Evolutionary conservation across 2,888 invertebrate species (phyloP), one percentile per base, ranked within the genome.

Genomic region (Cheilosia impressa): DNA sequence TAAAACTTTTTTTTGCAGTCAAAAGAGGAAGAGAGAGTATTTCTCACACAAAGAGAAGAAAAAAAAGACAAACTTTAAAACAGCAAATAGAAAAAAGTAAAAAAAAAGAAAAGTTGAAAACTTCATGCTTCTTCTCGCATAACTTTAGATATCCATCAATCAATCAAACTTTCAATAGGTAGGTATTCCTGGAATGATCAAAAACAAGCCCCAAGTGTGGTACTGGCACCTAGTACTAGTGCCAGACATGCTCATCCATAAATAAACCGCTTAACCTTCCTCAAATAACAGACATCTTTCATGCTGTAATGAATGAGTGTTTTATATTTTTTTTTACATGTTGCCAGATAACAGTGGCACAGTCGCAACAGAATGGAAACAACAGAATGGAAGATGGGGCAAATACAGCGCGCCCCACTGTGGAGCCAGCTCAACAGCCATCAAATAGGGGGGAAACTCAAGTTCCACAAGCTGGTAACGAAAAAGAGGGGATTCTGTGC

Each of bases 141-240:
- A 85, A 81, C 72, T 85, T 85, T 22, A 72, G 76, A 85, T 66
- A 73, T 43, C 66, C 73, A 73, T 80, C 85, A 81, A 85, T 85
- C 85, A 85, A 85, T 81, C 81, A 81, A 76, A 81, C 68, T 71
- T 68, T 63, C 60, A 24, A 50, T 34, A 52, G 57, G 27, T 76
- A 66, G 57, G 27, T 76, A 66, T 71, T 60, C 43, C 9, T 19
- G n/a, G 65, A 58, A 66, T 62, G 63, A 57, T 55, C 47, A 53
- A 31, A 24, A 62, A 52, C 53, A 34, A 19, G 17, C 17, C 6
- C 45, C 53, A 15, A 38, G 27, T 50, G 45, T 34, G 41, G 47
- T 45, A 41, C 50, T 4, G 15, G 31, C 13, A 10, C 52, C 34
- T 10, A 10, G 34, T 34, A 13, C 47, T 38, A 31, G 60, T 45